phyloP scores from a whole-genome alignment of 2,888 invertebrate species.

The Achlya flavicornis region DNA sequence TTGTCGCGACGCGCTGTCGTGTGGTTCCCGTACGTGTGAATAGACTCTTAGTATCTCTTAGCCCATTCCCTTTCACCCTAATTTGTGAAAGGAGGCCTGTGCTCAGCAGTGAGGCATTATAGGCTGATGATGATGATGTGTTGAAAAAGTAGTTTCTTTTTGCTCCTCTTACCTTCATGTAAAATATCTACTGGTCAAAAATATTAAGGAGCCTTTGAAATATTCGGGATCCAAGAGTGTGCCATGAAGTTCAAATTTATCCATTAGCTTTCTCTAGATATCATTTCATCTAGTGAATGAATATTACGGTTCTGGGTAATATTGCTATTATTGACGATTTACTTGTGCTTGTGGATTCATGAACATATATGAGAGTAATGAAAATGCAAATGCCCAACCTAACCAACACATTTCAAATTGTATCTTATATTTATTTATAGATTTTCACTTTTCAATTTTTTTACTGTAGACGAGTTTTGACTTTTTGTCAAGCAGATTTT shows the following conservation, averaged over 20 bases:
- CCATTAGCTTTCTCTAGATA: neutral
- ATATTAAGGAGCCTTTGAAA: neutral
- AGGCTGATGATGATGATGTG: too few species aligned
- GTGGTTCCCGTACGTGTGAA: too few species aligned
- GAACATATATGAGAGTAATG: constrained; percentile 64
- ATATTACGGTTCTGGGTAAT: neutral
- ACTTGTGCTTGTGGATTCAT: constrained; percentile 42
- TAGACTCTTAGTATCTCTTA: too few species aligned
- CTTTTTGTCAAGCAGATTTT: constrained; percentile 15
- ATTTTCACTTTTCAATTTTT: constrained; percentile 24
- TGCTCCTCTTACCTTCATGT: too few species aligned
- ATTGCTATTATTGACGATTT: neutral
- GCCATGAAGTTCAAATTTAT: neutral
- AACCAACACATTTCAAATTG: constrained; percentile 64
- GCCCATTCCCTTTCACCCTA: too few species aligned
- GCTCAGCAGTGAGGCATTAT: too few species aligned
- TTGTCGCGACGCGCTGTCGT: too few species aligned
- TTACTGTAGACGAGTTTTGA: constrained; percentile 14
- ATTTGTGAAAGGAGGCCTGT: too few species aligned
- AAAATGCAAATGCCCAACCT: constrained; percentile 70
- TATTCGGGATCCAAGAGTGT: neutral
- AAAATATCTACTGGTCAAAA: too few species aligned
- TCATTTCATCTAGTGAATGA: neutral
- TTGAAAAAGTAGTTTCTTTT: too few species aligned
- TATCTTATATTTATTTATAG: constrained; percentile 16